These are phyloP conservation scores for Aphelinus certus DNA, from an alignment of 1,140 invertebrate genomes.

Conservation along the genomic window DNA sequence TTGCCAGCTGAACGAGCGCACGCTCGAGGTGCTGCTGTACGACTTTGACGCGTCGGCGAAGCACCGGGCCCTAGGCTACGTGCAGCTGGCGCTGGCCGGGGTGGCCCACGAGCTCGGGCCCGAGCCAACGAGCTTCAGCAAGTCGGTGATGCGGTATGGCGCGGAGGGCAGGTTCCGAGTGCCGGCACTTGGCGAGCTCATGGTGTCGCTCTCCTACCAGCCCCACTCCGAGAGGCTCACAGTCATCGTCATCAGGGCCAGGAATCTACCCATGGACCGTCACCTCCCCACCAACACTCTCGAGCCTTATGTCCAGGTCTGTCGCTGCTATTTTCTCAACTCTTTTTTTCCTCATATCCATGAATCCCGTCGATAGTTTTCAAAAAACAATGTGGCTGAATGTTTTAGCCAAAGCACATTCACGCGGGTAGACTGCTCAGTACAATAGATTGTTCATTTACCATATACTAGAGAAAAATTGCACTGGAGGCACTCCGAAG, in stretches of 20 bases:
- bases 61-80: constrained; percentile 70
- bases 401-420: too few species aligned
- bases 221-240: constrained; percentile 82
- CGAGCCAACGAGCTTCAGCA: constrained; percentile 36
- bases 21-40: constrained; percentile 68
- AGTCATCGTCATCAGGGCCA: constrained; percentile 82
- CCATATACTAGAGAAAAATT: too few species aligned
- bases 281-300: constrained; percentile 65
- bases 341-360: background rate
- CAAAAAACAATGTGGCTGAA: too few species aligned
- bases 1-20: constrained; percentile 65
- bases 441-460: too few species aligned
- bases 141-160: constrained; percentile 52
- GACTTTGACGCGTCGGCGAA: constrained; percentile 75
- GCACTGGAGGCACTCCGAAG: too few species aligned
- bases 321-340: background rate
- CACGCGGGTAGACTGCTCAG: too few species aligned
- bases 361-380: too few species aligned
- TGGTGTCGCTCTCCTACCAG: constrained; percentile 85
- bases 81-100: constrained; percentile 65
- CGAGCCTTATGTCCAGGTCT: constrained; percentile 85
- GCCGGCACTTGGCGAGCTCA: constrained; percentile 74
- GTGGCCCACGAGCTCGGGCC: constrained; percentile 60
- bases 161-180: constrained; percentile 54
- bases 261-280: constrained; percentile 74